Percentiles rank a stretch among this genome's conserved stretches.
Conservation (phyloP, 2,113 vertebrate genomes). For the Salvelinus alpinus region DNA sequence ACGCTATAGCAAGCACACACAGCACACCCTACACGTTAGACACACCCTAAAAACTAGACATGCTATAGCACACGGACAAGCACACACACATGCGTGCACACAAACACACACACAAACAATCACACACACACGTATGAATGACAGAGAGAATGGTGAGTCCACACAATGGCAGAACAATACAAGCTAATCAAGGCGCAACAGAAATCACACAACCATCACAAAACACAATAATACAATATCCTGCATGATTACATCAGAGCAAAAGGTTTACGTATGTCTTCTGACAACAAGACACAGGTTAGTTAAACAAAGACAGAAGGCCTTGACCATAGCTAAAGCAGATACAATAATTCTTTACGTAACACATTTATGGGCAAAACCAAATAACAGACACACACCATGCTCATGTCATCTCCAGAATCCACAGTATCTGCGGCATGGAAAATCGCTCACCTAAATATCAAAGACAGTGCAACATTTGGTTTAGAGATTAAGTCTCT, state of each 20-base stretch:
- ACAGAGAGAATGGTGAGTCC: too few relatives aligned
- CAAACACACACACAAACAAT: too few relatives aligned
- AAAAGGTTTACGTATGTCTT: conserved; percentile 15
- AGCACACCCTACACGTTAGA: too few relatives aligned
- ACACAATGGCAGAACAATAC: too few relatives aligned
- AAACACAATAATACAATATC: conserved; percentile 34
- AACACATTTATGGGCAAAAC: conserved; percentile 41
- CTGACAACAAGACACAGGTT: conserved; percentile 46
- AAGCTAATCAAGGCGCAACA: too few relatives aligned
- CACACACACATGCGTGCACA: too few relatives aligned
- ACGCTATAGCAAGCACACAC: neutral
- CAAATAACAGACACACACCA: conserved; percentile 33
- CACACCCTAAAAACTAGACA: neutral
- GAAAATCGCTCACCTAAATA: conserved; percentile 34
- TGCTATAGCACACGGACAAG: too few relatives aligned
- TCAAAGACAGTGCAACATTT: conserved; percentile 32
- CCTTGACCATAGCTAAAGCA: conserved; percentile 40
- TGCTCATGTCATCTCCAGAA: conserved; percentile 47
- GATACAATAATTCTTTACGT: conserved; percentile 23
- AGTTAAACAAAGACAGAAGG: conserved; percentile 23
- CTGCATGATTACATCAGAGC: conserved; percentile 27
- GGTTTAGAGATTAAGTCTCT: conserved; percentile 23
- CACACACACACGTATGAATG: too few relatives aligned
- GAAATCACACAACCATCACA: conserved; percentile 24
- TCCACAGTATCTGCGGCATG: conserved; percentile 20